Conservation (phyloP, 2,888 invertebrate genomes). For the Hydropsyche betteni region DNA sequence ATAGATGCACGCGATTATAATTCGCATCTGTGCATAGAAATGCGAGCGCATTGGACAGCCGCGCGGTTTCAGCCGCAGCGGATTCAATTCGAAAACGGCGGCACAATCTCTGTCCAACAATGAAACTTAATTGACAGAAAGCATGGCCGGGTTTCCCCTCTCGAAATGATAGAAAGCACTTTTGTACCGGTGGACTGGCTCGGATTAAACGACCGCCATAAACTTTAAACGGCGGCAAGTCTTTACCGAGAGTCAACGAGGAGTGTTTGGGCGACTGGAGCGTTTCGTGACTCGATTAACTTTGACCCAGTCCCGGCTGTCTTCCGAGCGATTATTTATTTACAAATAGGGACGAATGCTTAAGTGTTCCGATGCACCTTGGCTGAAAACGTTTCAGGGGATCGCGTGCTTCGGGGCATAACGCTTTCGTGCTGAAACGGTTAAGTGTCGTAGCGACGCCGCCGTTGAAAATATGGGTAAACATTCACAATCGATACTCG, state of each 20-base stretch:
- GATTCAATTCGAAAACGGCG: conserved; percentile 43
- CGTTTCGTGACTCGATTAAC: conserved; percentile 32
- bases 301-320: conserved; percentile 30
- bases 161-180: too few species aligned
- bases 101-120: conserved; percentile 1
- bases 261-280: background rate
- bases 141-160: background rate
- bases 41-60: conserved; percentile 35
- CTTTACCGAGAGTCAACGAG: too few species aligned
- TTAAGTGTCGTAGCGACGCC: conserved; percentile 37
- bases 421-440: conserved; percentile 36
- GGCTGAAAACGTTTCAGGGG: conserved; percentile 13
- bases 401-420: conserved; percentile 32
- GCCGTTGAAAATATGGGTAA: conserved; percentile 40
- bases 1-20: too few species aligned
- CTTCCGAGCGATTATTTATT: conserved; percentile 30
- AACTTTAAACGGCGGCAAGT: too few species aligned
- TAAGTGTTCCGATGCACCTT: conserved; percentile 39
- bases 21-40: background rate
- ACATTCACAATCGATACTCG: conserved; percentile 39
- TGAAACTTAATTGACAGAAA: conserved; percentile 32
- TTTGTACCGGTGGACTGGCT: background rate
- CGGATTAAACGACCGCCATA: background rate
- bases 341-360: conserved; percentile 36
- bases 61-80: conserved; percentile 41